Base-by-base conservation (phyloP, 2,888 invertebrate genomes). In the Diogma glabrata region DNA sequence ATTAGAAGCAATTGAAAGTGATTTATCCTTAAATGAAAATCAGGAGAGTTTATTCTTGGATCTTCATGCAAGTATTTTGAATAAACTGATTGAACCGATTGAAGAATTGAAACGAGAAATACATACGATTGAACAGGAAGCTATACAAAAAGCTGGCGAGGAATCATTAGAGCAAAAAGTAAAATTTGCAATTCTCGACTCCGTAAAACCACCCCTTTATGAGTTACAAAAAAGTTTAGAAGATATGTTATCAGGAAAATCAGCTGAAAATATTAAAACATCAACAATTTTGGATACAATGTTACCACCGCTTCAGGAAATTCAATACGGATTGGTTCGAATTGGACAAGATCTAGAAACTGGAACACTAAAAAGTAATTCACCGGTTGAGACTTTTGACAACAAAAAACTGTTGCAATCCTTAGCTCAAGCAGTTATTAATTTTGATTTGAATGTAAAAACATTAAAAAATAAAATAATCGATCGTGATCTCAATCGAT, bases 161-260 rank as follows among this genome's bases (percentile, higher is more conserved):
- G 66, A 67, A 40, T 63, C 64, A 1, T 56, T 67, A 43, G 68
- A 70, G 38, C 66, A 68, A 47, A 70, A 67, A 57, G 63, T 77
- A 50, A 77, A 78, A 57, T 75, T 79, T 52, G 76, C 78, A 51
- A 72, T 82, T 26, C 72, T 83, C 51, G 81, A 83, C 60, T 75
- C 76, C 50, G 75, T 83, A 0, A 75, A 78, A 58, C 75, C 77
- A 14, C 78, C 82, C 0, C 70, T 82, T n/a, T 69, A 78, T 51
- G 79, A 82, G 61, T 64, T 84, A 6, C 72, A 77, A 54, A 76
- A 71, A 60, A 76, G 76, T 1, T 68, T 82, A 55, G 79, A 82
- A 66, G n/a, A n/a, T n/a, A 59, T 63, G 49, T 75, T 62, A 64
- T 67, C 59, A 53, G 69, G 56, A 49, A 67, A 60, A 60, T 62